These are phyloP conservation scores for Erythrocercus mccallii DNA, from an alignment of 2,113 vertebrate species.

Conservation along the genomic window DNA sequence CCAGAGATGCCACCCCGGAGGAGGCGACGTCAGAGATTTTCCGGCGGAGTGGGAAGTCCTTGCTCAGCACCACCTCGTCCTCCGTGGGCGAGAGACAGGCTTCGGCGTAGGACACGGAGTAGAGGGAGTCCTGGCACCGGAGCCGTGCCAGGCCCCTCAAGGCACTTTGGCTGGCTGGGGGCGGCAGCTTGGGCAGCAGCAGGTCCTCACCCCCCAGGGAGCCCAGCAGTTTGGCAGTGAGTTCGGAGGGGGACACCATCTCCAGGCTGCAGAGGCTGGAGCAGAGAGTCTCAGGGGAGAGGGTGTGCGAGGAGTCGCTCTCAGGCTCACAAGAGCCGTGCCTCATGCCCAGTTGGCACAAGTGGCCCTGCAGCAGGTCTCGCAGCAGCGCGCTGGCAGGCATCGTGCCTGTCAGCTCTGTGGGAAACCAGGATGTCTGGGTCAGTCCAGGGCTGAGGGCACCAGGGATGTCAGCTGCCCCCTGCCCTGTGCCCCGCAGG, in stretches of 20 bases:
- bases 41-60: conserved; percentile 82
- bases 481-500: rapidly evolving
- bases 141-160: conserved; percentile 82
- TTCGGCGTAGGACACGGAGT: conserved; percentile 85
- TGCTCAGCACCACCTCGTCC: conserved; percentile 84
- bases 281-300: conserved; percentile 91
- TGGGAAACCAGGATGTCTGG: neutral
- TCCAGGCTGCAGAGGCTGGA: conserved; percentile 97
- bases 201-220: conserved; percentile 80
- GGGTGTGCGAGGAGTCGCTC: conserved; percentile 88
- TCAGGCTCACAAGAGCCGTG: conserved; percentile 82
- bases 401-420: conserved; percentile 71
- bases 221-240: conserved; percentile 89
- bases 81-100: conserved; percentile 86
- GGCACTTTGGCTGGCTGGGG: conserved; percentile 80
- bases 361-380: conserved; percentile 87
- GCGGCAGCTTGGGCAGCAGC: conserved; percentile 82
- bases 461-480: neutral
- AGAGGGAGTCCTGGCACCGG: conserved; percentile 85
- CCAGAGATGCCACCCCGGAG: conserved; percentile 90
- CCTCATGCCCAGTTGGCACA: conserved; percentile 79
- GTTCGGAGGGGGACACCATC: conserved; percentile 80
- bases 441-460: neutral
- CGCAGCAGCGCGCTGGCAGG: conserved; percentile 79
- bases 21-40: conserved; percentile 91